phyloP scores from a whole-genome alignment of 2,797 vertebrate genomes.

The Lindbergichthys nudifrons region DNA sequence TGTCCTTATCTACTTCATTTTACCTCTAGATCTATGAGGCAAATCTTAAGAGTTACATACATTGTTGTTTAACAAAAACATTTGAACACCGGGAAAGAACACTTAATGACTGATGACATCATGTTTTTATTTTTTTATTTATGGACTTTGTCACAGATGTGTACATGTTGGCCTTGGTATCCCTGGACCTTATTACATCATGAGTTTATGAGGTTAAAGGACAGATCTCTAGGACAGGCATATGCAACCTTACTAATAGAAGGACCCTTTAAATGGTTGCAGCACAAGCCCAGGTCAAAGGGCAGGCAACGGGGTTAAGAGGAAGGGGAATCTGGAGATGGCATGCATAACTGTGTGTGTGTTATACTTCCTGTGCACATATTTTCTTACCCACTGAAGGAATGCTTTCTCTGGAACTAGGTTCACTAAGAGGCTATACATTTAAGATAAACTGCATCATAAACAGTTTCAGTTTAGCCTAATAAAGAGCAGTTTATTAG shows the following conservation, averaged over 20 bases:
- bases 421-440: constrained; percentile 17
- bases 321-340: constrained; percentile 30
- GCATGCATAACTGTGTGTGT: constrained; percentile 12
- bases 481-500: constrained; percentile 19
- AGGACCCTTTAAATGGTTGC: constrained; percentile 21
- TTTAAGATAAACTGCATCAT: constrained; percentile 19
- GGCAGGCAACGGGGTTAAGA: constrained; percentile 26
- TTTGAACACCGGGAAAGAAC: constrained; percentile 12
- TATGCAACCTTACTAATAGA: constrained; percentile 38
- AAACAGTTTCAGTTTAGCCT: constrained; percentile 15
- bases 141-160: constrained; percentile 27
- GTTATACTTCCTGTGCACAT: constrained; percentile 20
- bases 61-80: constrained; percentile 19
- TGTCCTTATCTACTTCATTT: constrained; percentile 9
- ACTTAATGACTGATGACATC: constrained; percentile 5
- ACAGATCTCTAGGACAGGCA: constrained; percentile 23
- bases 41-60: constrained; percentile 6
- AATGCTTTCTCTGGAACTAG: constrained; percentile 35
- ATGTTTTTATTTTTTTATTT: constrained; percentile 61
- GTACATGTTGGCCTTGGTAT: constrained; percentile 36
- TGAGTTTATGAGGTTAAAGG: constrained; percentile 47
- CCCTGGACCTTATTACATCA: constrained; percentile 41
- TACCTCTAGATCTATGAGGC: neutral
- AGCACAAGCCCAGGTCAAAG: constrained; percentile 51
- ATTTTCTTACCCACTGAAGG: constrained; percentile 34